Base-by-base conservation (phyloP, 2,113 vertebrate species). In the Suncus etruscus region DNA sequence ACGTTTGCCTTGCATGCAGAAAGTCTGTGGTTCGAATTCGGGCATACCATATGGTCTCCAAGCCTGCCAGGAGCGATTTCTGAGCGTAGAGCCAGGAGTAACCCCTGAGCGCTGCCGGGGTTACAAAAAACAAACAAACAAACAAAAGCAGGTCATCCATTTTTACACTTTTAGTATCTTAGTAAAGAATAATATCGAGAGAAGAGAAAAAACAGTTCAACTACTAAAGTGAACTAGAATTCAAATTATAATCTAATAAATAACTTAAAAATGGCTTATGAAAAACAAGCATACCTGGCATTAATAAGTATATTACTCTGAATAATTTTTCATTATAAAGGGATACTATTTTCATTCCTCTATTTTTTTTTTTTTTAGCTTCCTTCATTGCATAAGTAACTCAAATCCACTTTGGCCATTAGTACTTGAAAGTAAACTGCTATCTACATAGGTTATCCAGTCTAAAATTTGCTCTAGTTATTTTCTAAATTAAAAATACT, bases 271-370 rank as follows among this genome's bases (percentile, higher is more conserved):
- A 73, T 32, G 20, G 32, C 4, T 91, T 78, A 72, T 47, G 61
- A 75, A 90, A 50, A 95, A 89, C 1, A 81, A 77, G 12, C 69
- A 0, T 58, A 32, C 32, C 50, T 72, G 74, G 45, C 45, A 89
- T 18, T 47, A 31, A 22, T 61, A 8, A 77, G 0, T 54, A 31
- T 48, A 51, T 74, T 69, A 72, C 9, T 84, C 6, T 32, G 65
- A 73, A 61, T 8, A 51, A 83, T 90, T 91, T 91, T 91, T 11
- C 6, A 83, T 22, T 87, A 51, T 87, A 89, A 89, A 45, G 8
- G 9, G 80, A 87, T 8, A 70, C 50, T 87, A 5, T 5, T 58
- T 65, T 54, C 18, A 70, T 83, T 92, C 25, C 83, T 25, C 77
- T 58, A 73, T 3, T 22, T 83, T 51, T 5, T 66, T n/a, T n/a